These are phyloP conservation scores for Stylophora pistillata DNA, from an alignment of 64 coral and sea anemone genomes.

Conservation along the genomic window DNA sequence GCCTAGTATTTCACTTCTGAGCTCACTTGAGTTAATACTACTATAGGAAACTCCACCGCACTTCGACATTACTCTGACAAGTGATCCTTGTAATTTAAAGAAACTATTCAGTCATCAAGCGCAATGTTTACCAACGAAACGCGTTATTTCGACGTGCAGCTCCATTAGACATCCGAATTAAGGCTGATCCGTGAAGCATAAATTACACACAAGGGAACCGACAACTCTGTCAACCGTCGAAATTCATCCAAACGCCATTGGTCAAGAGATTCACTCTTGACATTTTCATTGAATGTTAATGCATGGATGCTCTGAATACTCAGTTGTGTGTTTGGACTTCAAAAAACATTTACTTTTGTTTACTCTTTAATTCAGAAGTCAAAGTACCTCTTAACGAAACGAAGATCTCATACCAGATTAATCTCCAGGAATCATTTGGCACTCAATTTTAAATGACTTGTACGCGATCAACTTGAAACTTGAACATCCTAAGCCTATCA, in stretches of 20 bases:
- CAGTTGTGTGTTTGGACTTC: neutral
- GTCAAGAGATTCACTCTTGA: neutral
- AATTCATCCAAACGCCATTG: neutral
- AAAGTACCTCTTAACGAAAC: too few species aligned
- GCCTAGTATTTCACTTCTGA: neutral
- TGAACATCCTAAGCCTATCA: neutral
- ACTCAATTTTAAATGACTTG: too few species aligned
- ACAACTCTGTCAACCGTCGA: neutral
- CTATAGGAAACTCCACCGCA: neutral
- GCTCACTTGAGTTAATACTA: too few species aligned
- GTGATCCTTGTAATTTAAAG: neutral
- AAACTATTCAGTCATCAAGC: neutral
- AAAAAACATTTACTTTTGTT: neutral
- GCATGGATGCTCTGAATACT: neutral
- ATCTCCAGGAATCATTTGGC: too few species aligned
- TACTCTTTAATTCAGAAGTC: too few species aligned
- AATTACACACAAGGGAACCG: slow-evolving; percentile 1
- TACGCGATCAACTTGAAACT: too few species aligned
- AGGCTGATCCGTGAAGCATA: neutral
- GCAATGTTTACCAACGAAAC: slow-evolving; percentile 26
- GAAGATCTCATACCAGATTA: too few species aligned
- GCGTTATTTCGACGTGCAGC: slow-evolving; percentile 17
- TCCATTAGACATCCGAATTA: neutral
- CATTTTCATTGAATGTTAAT: neutral
- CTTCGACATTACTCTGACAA: neutral